A percentile compares a stretch with the other conserved stretches of the same genome.
Evolutionary conservation across 2,797 vertebrate genomes (phyloP).

Genomic region (Ptychobarbus kaznakovi): DNA sequence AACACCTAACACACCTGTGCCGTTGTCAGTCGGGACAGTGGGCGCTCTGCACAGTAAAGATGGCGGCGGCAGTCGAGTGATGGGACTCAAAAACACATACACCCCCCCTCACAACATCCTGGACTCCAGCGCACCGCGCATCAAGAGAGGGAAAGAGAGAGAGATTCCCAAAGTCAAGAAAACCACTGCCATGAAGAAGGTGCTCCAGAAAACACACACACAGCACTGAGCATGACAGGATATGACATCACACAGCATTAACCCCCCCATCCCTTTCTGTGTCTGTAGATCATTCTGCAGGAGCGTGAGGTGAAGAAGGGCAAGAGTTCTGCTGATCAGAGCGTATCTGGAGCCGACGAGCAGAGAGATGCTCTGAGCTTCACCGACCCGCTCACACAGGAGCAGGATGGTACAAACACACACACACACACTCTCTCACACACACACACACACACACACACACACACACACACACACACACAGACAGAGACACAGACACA

Average conservation of each 20-base stretch:
- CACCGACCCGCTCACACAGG: slow-evolving; percentile 85
- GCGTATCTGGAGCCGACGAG: slow-evolving; percentile 83
- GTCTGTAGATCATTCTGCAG: slow-evolving; percentile 92
- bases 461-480: not conserved
- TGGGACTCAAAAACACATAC: slow-evolving; percentile 79
- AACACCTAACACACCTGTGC: not conserved
- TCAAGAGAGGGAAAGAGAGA: slow-evolving; percentile 95
- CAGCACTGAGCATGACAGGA: not conserved
- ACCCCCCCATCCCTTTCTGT: not conserved
- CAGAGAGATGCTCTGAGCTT: slow-evolving; percentile 84
- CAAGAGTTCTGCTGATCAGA: slow-evolving; percentile 84
- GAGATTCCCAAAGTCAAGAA: slow-evolving; percentile 96
- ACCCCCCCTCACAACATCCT: slow-evolving; percentile 86
- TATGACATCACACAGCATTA: slow-evolving; percentile 19
- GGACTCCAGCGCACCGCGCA: slow-evolving; percentile 89
- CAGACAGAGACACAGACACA: not conserved
- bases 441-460: not conserved
- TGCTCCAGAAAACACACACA: slow-evolving; percentile 57
- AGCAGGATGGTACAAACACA: slow-evolving; percentile 87
- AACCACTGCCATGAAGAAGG: slow-evolving; percentile 98
- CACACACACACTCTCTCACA: not conserved
- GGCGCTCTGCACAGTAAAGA: slow-evolving; percentile 88
- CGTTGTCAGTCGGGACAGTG: slow-evolving; percentile 86
- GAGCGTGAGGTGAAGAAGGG: slow-evolving; percentile 98
- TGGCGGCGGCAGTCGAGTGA: slow-evolving; percentile 69